A percentile compares a stretch with the other conserved stretches of the same genome.
phyloP scores from a whole-genome alignment of 2,113 vertebrate species.

The Gymnorhina tibicen region DNA sequence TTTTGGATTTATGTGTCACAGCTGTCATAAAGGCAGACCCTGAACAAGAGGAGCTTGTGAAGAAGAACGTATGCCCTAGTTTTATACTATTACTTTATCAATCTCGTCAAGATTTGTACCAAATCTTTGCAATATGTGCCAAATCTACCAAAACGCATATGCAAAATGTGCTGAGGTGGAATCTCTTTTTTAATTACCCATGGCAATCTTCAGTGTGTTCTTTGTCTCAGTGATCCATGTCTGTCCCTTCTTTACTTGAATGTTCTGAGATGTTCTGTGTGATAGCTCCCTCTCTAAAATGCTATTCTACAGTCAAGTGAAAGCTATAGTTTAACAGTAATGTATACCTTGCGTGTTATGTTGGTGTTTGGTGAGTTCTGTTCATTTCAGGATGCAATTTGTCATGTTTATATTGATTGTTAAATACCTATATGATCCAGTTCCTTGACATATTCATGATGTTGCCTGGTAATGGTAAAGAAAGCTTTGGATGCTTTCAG shows the following conservation, averaged over 20 bases:
- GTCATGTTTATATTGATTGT: background rate
- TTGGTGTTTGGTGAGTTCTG: background rate
- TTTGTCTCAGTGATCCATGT: background rate
- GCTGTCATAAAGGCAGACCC: background rate
- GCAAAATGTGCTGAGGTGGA: background rate
- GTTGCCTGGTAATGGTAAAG: background rate
- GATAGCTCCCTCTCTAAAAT: background rate
- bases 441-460: background rate
- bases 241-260: background rate
- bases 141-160: background rate
- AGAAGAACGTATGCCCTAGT: background rate
- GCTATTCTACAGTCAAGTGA: background rate
- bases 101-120: background rate
- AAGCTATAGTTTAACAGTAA: background rate
- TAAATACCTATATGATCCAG: background rate
- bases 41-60: background rate
- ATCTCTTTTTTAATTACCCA: background rate
- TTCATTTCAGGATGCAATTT: background rate
- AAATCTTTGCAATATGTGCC: background rate
- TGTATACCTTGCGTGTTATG: accelerated
- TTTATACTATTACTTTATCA: background rate
- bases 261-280: background rate
- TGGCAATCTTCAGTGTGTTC: background rate
- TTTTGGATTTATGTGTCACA: background rate
- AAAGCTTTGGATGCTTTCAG: background rate